Conservation (phyloP, 2,797 vertebrate genomes). For the Takifugu ocellatus region DNA sequence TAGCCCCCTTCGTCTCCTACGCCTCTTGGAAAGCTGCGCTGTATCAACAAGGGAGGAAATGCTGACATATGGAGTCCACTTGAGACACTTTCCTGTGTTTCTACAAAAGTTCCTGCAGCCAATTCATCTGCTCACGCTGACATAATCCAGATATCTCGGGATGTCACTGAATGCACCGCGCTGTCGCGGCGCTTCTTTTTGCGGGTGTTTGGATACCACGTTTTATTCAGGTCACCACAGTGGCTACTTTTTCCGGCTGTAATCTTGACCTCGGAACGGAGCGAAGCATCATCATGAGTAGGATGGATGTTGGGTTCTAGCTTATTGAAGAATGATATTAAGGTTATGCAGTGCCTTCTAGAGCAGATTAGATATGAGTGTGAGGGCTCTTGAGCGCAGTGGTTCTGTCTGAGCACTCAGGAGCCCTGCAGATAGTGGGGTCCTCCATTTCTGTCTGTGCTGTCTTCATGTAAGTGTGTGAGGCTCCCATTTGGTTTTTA, state of each 20-base stretch:
- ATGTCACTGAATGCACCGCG: constrained; percentile 24
- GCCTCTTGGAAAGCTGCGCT: constrained; percentile 35
- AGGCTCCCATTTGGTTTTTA: constrained; percentile 6
- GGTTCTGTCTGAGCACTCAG: constrained; percentile 39
- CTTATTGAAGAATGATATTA: constrained; percentile 59
- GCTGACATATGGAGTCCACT: constrained; percentile 48
- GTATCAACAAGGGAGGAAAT: constrained; percentile 34
- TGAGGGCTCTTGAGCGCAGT: constrained; percentile 52
- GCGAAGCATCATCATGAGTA: constrained; percentile 39
- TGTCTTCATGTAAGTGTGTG: constrained; percentile 13
- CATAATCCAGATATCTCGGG: constrained; percentile 34
- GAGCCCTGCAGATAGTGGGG: constrained; percentile 43
- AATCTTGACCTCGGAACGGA: constrained; percentile 51
- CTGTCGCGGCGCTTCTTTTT: constrained; percentile 19
- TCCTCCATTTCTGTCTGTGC: constrained; percentile 31
- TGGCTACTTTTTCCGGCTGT: constrained; percentile 53
- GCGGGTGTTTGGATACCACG: constrained; percentile 21
- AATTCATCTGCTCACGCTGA: constrained; percentile 26
- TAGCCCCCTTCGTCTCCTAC: constrained; percentile 16
- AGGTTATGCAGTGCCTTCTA: constrained; percentile 59
- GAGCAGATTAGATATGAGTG: constrained; percentile 57
- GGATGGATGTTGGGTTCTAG: constrained; percentile 25
- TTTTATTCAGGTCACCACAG: constrained; percentile 22
- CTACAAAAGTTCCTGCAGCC: constrained; percentile 31
- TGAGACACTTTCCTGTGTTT: constrained; percentile 48